These are phyloP conservation scores for Fundulus diaphanus DNA, from an alignment of 2,797 vertebrate species.

Conservation along the genomic window DNA sequence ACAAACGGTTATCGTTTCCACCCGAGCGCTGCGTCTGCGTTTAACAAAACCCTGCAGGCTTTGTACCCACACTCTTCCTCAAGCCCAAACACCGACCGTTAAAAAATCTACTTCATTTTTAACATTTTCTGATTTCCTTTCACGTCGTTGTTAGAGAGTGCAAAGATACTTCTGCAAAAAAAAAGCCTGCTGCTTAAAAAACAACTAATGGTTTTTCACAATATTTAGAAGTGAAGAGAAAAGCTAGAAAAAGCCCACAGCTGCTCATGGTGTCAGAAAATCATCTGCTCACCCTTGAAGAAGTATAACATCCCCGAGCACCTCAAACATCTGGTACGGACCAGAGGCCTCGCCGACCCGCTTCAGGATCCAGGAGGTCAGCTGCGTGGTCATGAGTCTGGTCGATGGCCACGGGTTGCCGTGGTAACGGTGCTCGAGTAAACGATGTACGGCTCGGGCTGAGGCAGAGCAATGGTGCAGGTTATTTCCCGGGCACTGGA, in stretches of 20 bases:
- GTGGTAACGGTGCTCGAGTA: constrained; percentile 92
- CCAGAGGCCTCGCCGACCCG: constrained; percentile 94
- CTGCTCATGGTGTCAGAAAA: background rate
- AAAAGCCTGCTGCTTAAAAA: too few relatives aligned
- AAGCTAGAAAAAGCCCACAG: background rate
- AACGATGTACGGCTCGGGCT: constrained; percentile 90
- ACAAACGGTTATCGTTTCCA: too few relatives aligned
- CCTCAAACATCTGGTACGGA: constrained; percentile 94
- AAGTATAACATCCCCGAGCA: constrained; percentile 90
- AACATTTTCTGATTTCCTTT: too few relatives aligned
- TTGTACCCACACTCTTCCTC: too few relatives aligned
- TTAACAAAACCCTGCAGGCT: too few relatives aligned
- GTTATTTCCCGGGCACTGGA: background rate
- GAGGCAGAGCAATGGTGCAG: constrained; percentile 19
- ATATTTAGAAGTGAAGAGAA: too few relatives aligned
- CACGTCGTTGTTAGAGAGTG: too few relatives aligned
- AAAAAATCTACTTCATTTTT: too few relatives aligned
- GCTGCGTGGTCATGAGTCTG: constrained; percentile 81
- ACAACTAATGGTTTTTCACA: too few relatives aligned
- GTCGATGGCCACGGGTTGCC: constrained; percentile 84
- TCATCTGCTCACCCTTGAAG: constrained; percentile 84
- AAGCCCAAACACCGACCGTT: too few relatives aligned
- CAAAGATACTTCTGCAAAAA: too few relatives aligned
- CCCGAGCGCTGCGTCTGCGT: too few relatives aligned
- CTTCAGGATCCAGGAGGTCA: constrained; percentile 88